Evolutionary conservation across 2,113 vertebrate genomes (phyloP).

Genomic region (Ochotona princeps): DNA sequence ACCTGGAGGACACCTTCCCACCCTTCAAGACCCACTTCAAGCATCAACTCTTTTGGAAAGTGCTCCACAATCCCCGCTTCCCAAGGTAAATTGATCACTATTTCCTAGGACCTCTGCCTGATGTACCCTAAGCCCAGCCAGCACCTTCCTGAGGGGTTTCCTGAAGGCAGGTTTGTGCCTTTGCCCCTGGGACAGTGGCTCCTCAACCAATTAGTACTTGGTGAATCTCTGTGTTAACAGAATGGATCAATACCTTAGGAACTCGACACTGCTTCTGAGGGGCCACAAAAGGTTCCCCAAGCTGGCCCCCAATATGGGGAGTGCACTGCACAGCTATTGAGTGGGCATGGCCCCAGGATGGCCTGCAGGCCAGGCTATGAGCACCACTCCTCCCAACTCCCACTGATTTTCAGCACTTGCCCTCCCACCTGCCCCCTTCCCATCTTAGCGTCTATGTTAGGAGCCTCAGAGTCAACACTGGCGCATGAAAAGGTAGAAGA

Average conservation of each 20-base stretch:
- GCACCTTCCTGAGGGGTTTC: background rate
- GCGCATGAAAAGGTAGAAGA: constrained; percentile 25
- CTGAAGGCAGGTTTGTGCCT: background rate
- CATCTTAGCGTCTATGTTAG: background rate
- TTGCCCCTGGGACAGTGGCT: background rate
- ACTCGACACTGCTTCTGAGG: background rate
- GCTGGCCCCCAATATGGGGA: background rate
- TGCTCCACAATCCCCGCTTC: background rate
- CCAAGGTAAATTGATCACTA: background rate
- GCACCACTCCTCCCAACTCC: background rate
- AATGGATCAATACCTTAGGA: background rate
- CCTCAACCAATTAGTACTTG: background rate
- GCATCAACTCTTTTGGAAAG: background rate
- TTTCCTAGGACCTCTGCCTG: background rate
- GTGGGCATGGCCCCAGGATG: too few relatives aligned
- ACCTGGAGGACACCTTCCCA: background rate
- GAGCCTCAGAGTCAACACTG: background rate
- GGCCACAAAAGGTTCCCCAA: background rate
- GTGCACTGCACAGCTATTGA: too few relatives aligned
- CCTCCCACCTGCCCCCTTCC: background rate
- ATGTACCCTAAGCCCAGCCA: background rate
- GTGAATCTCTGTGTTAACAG: background rate
- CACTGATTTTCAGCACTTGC: background rate
- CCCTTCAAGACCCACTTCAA: background rate
- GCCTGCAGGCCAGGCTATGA: too few relatives aligned